Conservation (phyloP, 2,797 vertebrate species). For the Macrochelys suwanniensis region DNA sequence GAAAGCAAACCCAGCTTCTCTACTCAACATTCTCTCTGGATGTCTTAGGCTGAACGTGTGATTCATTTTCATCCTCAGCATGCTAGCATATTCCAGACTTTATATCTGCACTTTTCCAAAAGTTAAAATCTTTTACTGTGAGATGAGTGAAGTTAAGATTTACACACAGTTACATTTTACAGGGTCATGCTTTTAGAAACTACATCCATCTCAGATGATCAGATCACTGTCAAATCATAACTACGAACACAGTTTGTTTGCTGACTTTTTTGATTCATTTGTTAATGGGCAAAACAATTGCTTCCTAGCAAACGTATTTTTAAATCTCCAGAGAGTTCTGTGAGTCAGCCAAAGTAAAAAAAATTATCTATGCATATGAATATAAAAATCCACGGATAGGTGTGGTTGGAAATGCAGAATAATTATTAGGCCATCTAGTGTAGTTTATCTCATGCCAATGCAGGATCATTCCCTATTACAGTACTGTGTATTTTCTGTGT, state of each 20-base stretch:
- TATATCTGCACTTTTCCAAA: not conserved
- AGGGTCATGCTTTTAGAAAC: not conserved
- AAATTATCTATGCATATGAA: not conserved
- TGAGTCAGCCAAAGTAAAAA: not conserved
- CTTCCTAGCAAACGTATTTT: not conserved
- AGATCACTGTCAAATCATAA: not conserved
- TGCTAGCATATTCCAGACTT: not conserved
- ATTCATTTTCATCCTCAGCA: not conserved
- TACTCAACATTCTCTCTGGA: not conserved
- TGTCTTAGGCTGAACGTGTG: fast-evolving
- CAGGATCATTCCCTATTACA: not conserved
- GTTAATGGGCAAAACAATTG: not conserved
- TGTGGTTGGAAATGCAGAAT: not conserved
- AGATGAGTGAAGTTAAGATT: not conserved
- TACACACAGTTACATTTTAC: not conserved
- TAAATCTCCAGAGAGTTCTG: not conserved
- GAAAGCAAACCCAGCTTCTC: not conserved
- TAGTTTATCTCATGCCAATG: not conserved
- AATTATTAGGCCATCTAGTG: not conserved
- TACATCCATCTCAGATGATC: not conserved
- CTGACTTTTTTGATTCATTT: fast-evolving
- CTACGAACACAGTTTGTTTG: not conserved
- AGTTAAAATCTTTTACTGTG: not conserved
- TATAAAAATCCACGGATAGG: not conserved
- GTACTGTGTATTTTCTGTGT: not conserved